Conservation (phyloP, 2,888 invertebrate genomes). For the Gisinianus flammeolus region DNA sequence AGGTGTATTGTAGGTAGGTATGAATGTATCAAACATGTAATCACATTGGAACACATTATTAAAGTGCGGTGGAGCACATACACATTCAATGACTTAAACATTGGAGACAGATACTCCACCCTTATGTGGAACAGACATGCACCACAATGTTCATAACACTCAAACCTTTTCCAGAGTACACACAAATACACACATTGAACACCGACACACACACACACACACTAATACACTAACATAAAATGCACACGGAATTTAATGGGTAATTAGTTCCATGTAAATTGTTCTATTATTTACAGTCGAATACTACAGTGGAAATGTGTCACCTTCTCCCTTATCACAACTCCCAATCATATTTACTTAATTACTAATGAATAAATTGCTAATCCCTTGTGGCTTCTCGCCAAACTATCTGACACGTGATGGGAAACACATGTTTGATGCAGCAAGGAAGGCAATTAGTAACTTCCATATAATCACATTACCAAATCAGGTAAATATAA, state of each 20-base stretch:
- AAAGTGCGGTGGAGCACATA: slow-evolving; percentile 12
- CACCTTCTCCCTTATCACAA: slow-evolving; percentile 21
- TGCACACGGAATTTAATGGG: slow-evolving; percentile 24
- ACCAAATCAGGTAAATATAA: background rate
- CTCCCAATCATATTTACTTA: slow-evolving; percentile 29
- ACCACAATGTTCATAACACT: background rate
- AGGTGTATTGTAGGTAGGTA: background rate
- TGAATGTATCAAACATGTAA: slow-evolving; percentile 8
- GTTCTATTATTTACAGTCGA: slow-evolving; percentile 31
- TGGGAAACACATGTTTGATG: background rate
- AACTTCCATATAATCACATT: background rate
- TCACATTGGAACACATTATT: slow-evolving; percentile 18
- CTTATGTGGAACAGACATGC: background rate
- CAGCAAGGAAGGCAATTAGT: background rate
- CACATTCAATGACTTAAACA: background rate
- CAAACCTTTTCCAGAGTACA: background rate
- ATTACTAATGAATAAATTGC: slow-evolving; percentile 30
- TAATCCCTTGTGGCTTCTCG: background rate
- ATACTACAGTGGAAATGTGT: slow-evolving; percentile 5
- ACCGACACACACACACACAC: background rate
- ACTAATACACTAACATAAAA: too few species aligned
- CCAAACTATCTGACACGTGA: background rate
- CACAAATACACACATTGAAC: background rate
- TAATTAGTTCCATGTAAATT: slow-evolving; percentile 35
- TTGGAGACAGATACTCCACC: background rate